Evolutionary conservation across 2,113 vertebrate genomes (phyloP).

Genomic region (Smithornis capensis): DNA sequence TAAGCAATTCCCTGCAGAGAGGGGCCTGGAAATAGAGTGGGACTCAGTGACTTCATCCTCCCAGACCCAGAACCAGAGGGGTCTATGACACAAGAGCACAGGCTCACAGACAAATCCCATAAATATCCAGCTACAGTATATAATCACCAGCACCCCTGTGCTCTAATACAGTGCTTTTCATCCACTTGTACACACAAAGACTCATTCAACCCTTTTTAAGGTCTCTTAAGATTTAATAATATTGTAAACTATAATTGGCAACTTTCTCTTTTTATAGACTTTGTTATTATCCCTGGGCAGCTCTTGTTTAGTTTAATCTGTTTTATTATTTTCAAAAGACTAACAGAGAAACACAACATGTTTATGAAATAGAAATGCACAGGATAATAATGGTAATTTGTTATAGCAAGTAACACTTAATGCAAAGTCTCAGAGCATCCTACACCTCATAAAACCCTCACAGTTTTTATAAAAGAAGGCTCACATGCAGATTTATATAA

Average conservation of each 20-base stretch:
- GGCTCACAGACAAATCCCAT: not conserved
- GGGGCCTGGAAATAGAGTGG: not conserved
- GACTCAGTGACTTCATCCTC: not conserved
- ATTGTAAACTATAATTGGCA: constrained; percentile 41
- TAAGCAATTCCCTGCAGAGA: not conserved
- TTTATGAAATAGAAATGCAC: constrained; percentile 30
- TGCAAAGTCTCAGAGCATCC: constrained; percentile 31
- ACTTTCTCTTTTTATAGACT: constrained; percentile 52
- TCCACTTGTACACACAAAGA: not conserved
- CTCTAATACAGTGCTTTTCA: not conserved
- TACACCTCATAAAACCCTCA: constrained; percentile 31
- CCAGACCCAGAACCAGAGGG: not conserved
- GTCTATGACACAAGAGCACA: not conserved
- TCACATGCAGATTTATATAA: constrained; percentile 7
- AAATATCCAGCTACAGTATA: not conserved
- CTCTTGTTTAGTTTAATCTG: constrained; percentile 41
- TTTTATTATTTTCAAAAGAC: constrained; percentile 48
- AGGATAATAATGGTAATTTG: constrained; percentile 40
- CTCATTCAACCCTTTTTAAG: constrained; percentile 34
- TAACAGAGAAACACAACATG: constrained; percentile 6
- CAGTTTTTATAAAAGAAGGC: not conserved
- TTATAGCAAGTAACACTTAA: constrained; percentile 28
- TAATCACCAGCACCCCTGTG: not conserved
- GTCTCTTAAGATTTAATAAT: constrained; percentile 22
- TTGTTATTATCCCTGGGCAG: constrained; percentile 40